phyloP scores from a whole-genome alignment of 2,888 invertebrate species.

The Eupithecia insigniata region DNA sequence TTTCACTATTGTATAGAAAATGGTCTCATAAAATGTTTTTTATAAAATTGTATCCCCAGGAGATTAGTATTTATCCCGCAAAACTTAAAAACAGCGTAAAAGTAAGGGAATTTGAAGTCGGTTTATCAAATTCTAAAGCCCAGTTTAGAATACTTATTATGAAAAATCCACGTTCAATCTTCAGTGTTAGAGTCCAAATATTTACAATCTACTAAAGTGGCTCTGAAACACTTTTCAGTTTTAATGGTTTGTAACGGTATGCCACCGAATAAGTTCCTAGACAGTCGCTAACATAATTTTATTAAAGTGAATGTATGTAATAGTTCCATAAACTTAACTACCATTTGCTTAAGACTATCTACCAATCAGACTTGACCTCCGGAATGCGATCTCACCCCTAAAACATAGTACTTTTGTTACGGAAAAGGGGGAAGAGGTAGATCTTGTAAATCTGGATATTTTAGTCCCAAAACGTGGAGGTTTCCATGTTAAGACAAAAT shows the following conservation, averaged over 20 bases:
- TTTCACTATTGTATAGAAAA: too few relatives aligned
- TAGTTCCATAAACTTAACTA: constrained; percentile 76
- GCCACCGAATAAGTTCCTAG: constrained; percentile 44
- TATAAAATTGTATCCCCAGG: too few relatives aligned
- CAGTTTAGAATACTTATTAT: too few relatives aligned
- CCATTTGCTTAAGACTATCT: constrained; percentile 67
- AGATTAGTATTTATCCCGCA: too few relatives aligned
- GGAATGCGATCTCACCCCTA: constrained; percentile 36
- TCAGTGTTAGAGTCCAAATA: background rate
- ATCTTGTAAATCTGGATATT: constrained; percentile 68
- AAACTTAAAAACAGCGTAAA: too few relatives aligned
- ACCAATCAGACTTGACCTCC: constrained; percentile 56
- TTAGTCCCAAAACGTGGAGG: constrained; percentile 64
- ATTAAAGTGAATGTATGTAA: constrained; percentile 72
- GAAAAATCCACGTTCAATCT: too few relatives aligned
- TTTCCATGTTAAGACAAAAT: constrained; percentile 75
- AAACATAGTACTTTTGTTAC: constrained; percentile 46
- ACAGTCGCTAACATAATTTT: constrained; percentile 67
- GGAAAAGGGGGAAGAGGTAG: constrained; percentile 49
- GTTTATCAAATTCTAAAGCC: too few relatives aligned
- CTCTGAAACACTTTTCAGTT: constrained; percentile 28
- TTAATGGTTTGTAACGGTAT: constrained; percentile 46
- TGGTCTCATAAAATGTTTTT: too few relatives aligned
- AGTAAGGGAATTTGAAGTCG: too few relatives aligned
- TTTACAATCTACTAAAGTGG: constrained; percentile 26